Evolutionary conservation across 2,888 invertebrate genomes (phyloP), one percentile per base, ranked within the genome.

Genomic region (Conomelus anceps): DNA sequence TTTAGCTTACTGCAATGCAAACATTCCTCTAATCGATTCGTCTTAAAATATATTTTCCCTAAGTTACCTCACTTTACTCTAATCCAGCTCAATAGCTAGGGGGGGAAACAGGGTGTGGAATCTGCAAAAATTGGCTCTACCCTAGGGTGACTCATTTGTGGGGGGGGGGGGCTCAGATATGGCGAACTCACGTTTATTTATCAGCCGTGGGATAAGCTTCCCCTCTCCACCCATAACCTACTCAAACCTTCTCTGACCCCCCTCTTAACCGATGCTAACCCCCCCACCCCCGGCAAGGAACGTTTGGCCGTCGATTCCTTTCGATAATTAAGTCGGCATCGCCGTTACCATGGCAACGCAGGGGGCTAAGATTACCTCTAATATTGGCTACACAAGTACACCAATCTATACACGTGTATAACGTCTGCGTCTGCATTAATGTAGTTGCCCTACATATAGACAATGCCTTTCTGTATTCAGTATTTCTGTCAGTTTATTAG

Each of bases 311-410:
- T 63, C 63, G 63, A 63, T 90, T 89, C 90, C 90, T 90, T 90
- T 90, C 90, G 90, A 90, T 90, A 90, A 90, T 90, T 90, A 90
- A 89, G 87, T 89, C 90, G 63, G 89, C 84, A 88, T 90, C 84
- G 41, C 90, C 84, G 88, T 90, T 84, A 22, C 90, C 90, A 90
- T 90, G 90, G 88, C 23, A 86, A 90, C 86, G 34, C 41, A 41
- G 84, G 86, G 34, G 89, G 87, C 26, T 29, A 86, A 86, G 86
- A 86, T 86, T 86, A 86, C 86, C n/a, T 26, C 23, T 26, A 86
- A 86, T 86, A 86, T 86, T 86, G 86, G 86, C 86, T 86, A 86
- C 86, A 23, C 86, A 26, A 86, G 86, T 86, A 29, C 22, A 86
- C 86, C 63, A 63, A 63, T 63, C 63, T 63, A 63, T 63, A 63